Base-by-base conservation (phyloP, 1,140 invertebrate species). In the Ylistrum balloti region DNA sequence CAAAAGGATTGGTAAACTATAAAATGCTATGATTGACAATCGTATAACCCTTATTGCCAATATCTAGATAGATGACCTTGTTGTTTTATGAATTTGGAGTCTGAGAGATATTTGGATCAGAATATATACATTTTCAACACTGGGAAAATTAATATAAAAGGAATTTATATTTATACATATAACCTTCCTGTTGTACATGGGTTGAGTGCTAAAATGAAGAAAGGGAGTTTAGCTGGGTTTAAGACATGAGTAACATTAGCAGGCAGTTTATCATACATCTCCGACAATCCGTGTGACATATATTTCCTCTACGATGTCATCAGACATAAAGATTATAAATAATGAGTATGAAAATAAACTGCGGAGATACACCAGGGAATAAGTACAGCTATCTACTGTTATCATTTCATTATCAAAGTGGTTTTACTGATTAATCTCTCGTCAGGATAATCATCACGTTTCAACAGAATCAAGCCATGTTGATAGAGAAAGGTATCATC, bases 71-170 rank as follows among this genome's bases (percentile, higher is more conserved):
- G n/a, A n/a, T n/a, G 5, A 28, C 3, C 56, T 28, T 1, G 28
- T 74, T 74, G 56, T 74, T 74, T 7, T n/a, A n/a, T 74, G 56
- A 74, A n/a, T 74, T 74, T 5, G 56, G 56, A 74, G 56, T 74
- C n/a, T 7, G 22, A 74, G 56, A 74, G 3, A 74, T 74, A 74
- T 74, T 28, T 74, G 22, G n/a, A 74, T 74, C n/a, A 74, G 56
- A 74, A 74, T 74, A 74, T 74, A 74, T 74, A 74, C 56, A 74
- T 74, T 74, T 28, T 74, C 0, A 28, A 74, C n/a, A 74, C 28
- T 28, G 17, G 56, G 28, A 17, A 74, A 28, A 74, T 74, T 74
- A 28, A 11, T 5, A 28, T 28, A 74, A 74, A 45, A 45, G 17
- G 41, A 15, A 28, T 28, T 74, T 74, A 74, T 74, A 28, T 74